Evolutionary conservation across 2,113 vertebrate genomes (phyloP).

Genomic region (Athene cunicularia): DNA sequence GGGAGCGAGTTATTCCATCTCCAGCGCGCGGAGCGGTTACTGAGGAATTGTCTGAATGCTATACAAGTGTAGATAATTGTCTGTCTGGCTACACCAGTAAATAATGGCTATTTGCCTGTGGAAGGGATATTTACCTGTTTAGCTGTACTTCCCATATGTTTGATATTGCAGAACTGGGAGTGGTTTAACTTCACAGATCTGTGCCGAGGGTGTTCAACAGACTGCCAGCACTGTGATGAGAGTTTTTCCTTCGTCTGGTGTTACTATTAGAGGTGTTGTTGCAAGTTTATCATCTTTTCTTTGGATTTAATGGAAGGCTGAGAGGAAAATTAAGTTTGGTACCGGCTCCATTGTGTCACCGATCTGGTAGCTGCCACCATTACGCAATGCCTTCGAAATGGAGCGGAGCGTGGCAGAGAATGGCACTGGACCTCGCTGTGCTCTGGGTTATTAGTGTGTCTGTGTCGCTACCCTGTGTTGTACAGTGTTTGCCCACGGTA

Average conservation of each 20-base stretch:
- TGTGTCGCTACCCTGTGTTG: fast-evolving
- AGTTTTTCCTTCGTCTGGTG: neutral
- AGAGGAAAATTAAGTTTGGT: neutral
- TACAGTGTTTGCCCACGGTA: fast-evolving
- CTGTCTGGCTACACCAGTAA: neutral
- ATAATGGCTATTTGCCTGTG: neutral
- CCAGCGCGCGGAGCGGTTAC: neutral
- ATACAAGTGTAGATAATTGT: neutral
- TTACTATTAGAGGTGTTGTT: neutral
- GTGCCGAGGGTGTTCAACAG: neutral
- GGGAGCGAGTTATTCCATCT: neutral
- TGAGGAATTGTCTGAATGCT: neutral
- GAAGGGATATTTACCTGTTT: neutral
- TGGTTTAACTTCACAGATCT: neutral
- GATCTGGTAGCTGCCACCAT: neutral
- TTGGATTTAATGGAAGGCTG: neutral
- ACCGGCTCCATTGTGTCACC: fast-evolving
- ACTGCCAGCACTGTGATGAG: neutral
- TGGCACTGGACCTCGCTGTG: fast-evolving
- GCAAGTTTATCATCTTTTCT: neutral
- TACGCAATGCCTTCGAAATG: fast-evolving
- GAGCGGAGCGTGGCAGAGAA: neutral
- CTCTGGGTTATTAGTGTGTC: fast-evolving
- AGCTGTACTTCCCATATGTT: fast-evolving
- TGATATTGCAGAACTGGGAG: neutral